Conservation (phyloP, 1,140 invertebrate genomes). For the Drosophila seguyi region DNA sequence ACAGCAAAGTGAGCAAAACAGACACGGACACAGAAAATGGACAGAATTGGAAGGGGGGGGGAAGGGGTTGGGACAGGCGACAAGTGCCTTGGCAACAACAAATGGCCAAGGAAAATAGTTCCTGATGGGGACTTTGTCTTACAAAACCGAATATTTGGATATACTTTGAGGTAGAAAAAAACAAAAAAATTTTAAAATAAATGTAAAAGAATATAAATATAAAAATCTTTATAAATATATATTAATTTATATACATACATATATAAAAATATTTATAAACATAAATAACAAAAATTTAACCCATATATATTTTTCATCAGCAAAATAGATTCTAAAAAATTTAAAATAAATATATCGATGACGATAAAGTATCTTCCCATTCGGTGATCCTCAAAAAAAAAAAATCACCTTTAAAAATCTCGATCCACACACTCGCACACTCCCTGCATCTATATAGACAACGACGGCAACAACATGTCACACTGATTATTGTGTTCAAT, state of each 20-base stretch:
- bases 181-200: neutral
- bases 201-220: neutral
- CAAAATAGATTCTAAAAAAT: no score
- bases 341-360: no score
- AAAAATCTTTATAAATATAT: no score
- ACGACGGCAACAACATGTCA: constrained; percentile 63
- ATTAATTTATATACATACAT: no score
- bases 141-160: constrained; percentile 7
- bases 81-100: constrained; percentile 54
- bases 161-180: neutral
- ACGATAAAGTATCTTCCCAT: neutral
- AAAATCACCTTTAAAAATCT: constrained; percentile 1
- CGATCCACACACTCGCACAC: constrained; percentile 8
- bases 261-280: no score
- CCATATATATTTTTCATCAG: no score
- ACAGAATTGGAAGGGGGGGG: constrained; percentile 2
- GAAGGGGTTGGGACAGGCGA: constrained; percentile 25
- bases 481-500: constrained; percentile 80
- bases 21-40: constrained; percentile 32
- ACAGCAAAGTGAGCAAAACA: constrained; percentile 46
- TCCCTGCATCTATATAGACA: constrained; percentile 31
- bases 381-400: neutral
- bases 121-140: neutral
- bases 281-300: no score
- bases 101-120: constrained; percentile 34